Conservation (phyloP, 2,888 invertebrate species). For the Cerceris rybyensis region DNA sequence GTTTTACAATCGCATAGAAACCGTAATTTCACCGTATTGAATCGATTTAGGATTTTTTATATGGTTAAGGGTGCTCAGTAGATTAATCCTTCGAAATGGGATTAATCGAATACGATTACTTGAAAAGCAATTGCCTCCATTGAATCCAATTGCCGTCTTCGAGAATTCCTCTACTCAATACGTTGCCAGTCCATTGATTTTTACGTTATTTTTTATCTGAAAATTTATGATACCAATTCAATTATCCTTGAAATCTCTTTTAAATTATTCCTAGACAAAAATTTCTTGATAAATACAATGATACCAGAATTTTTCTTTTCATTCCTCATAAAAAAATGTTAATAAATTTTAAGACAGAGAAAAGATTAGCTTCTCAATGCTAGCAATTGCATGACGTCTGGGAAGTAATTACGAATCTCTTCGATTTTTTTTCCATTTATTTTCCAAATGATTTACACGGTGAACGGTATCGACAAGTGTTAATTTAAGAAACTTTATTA, state of each 20-base stretch:
- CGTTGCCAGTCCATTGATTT: too few species aligned
- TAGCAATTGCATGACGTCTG: too few species aligned
- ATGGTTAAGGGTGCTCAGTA: background rate
- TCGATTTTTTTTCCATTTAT: slow-evolving; percentile 12
- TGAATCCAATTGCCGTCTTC: background rate
- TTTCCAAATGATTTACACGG: slow-evolving; percentile 31
- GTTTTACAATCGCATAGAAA: background rate
- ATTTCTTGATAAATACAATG: too few species aligned
- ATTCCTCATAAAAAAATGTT: too few species aligned
- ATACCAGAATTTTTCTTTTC: too few species aligned
- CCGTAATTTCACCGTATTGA: background rate
- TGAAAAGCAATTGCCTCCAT: background rate
- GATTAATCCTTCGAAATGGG: background rate
- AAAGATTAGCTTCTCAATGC: background rate
- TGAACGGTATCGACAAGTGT: slow-evolving; percentile 55
- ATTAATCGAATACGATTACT: background rate
- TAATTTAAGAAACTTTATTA: slow-evolving; percentile 59
- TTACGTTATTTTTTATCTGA: too few species aligned
- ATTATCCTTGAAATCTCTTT: too few species aligned
- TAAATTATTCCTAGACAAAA: too few species aligned
- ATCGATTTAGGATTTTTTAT: too few species aligned
- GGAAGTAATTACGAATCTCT: slow-evolving; percentile 37
- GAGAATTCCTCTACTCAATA: too few species aligned
- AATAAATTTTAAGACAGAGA: too few species aligned
- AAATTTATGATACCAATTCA: too few species aligned